phyloP scores from a whole-genome alignment of 2,888 invertebrate species.

The Idaea biselata region DNA sequence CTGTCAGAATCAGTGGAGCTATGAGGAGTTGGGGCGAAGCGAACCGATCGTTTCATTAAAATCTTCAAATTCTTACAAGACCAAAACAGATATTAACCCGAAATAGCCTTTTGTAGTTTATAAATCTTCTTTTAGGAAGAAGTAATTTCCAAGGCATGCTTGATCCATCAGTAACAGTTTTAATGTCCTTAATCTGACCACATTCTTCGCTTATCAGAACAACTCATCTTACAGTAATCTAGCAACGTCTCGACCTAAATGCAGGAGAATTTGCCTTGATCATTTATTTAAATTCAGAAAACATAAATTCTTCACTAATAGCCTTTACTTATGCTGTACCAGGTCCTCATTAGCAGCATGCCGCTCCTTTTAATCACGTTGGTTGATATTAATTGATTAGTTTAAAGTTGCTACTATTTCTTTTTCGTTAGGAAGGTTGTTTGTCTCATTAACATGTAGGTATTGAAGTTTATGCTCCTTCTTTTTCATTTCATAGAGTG shows the following conservation, averaged over 20 bases:
- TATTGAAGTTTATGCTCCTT: too few relatives aligned
- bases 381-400: not conserved
- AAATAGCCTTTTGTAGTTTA: not conserved
- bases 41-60: conserved; percentile 56
- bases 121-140: not conserved
- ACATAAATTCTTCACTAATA: conserved; percentile 1
- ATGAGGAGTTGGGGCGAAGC: conserved; percentile 63
- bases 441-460: too few relatives aligned
- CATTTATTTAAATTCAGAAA: conserved; percentile 3
- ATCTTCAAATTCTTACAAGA: not conserved
- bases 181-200: conserved; percentile 7
- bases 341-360: too few relatives aligned
- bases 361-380: not conserved
- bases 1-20: conserved; percentile 43
- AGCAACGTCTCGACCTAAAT: conserved; percentile 17
- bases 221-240: conserved; percentile 21
- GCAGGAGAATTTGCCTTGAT: conserved; percentile 17
- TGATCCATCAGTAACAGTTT: too few relatives aligned
- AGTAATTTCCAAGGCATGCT: not conserved
- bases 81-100: not conserved
- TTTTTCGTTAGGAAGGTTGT: too few relatives aligned
- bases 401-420: too few relatives aligned
- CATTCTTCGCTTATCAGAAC: conserved; percentile 23
- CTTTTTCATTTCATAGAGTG: too few relatives aligned
- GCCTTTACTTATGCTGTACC: too few relatives aligned